phyloP scores from a whole-genome alignment of 2,888 invertebrate species.

The Suillia variegata region DNA sequence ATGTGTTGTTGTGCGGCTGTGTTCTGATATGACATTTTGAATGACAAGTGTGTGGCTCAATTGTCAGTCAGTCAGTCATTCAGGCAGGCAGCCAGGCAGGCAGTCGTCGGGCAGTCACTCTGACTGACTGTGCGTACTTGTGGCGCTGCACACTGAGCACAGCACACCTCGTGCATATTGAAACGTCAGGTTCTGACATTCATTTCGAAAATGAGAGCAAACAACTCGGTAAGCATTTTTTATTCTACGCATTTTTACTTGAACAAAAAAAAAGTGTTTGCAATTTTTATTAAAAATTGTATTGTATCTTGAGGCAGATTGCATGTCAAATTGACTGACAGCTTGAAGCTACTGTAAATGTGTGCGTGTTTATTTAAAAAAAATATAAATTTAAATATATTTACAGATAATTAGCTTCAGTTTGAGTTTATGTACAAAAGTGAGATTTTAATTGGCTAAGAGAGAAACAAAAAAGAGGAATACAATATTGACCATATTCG shows the following conservation, averaged over 20 bases:
- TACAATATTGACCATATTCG: too few relatives aligned
- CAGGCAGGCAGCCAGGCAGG: too few relatives aligned
- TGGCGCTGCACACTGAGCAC: neutral
- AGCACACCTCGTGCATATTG: constrained; percentile 2
- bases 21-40: constrained; percentile 8
- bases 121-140: neutral
- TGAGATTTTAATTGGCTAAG: too few relatives aligned
- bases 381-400: too few relatives aligned
- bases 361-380: too few relatives aligned
- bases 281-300: neutral
- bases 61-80: too few relatives aligned
- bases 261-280: neutral
- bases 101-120: neutral
- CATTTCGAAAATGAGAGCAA: neutral
- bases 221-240: constrained; percentile 7
- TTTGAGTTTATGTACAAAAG: too few relatives aligned
- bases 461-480: too few relatives aligned
- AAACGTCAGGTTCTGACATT: constrained; percentile 7
- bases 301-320: constrained; percentile 4
- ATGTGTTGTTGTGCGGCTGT: neutral
- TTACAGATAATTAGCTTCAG: too few relatives aligned
- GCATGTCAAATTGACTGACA: constrained; percentile 17
- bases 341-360: neutral
- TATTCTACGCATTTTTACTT: neutral
- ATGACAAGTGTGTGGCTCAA: constrained; percentile 5